These are phyloP conservation scores for Sinocyclocheilus anshuiensis DNA, from an alignment of 2,113 vertebrate species.

Conservation along the genomic window DNA sequence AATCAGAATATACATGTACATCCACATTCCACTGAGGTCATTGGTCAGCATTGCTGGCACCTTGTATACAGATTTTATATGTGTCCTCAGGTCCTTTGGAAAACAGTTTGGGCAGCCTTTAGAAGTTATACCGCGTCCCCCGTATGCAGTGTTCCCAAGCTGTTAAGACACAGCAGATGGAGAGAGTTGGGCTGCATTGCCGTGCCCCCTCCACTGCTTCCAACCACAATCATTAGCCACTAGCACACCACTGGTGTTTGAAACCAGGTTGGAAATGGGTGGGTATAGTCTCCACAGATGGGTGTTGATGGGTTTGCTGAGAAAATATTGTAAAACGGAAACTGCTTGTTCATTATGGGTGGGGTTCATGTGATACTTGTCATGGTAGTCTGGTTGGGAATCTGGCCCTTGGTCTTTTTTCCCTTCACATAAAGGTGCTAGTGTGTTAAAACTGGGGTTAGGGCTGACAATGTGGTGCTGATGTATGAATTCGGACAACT, in stretches of 20 bases:
- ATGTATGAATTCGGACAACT: constrained; percentile 23
- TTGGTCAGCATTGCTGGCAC: constrained; percentile 70
- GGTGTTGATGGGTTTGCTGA: constrained; percentile 33
- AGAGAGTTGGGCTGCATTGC: background rate
- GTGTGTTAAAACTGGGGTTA: constrained; percentile 32
- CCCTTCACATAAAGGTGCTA: constrained; percentile 30
- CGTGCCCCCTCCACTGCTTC: background rate
- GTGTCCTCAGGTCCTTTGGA: constrained; percentile 51
- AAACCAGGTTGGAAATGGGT: background rate
- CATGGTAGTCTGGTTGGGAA: constrained; percentile 33
- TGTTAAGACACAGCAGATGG: constrained; percentile 59
- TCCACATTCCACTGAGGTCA: constrained; percentile 69
- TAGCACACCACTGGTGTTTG: background rate
- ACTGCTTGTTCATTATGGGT: constrained; percentile 39
- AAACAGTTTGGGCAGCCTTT: constrained; percentile 46
- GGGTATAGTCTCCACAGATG: constrained; percentile 10
- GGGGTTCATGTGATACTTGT: constrained; percentile 33
- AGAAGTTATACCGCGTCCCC: constrained; percentile 54
- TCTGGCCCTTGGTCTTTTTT: constrained; percentile 36
- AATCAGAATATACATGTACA: constrained; percentile 70
- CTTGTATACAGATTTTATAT: constrained; percentile 74
- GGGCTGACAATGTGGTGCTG: constrained; percentile 18
- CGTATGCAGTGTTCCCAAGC: constrained; percentile 67
- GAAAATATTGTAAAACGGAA: constrained; percentile 58
- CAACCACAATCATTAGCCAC: constrained; percentile 29